Conservation (phyloP, 92 coral and sea anemone genomes). For the Siderastrea radians region DNA sequence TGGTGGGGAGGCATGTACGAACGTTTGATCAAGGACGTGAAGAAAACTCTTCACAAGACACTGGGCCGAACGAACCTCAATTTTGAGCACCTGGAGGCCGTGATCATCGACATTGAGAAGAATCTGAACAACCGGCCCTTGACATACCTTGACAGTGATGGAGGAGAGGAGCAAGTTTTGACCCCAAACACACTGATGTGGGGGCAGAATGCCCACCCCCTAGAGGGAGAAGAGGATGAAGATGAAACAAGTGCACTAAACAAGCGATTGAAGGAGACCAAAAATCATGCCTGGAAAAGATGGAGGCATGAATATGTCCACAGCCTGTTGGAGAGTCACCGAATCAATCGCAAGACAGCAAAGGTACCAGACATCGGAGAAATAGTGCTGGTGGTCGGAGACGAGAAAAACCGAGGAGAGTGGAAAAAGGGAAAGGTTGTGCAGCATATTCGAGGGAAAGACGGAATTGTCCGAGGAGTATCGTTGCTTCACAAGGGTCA, state of each 20-base stretch:
- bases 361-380: slow-evolving; percentile 55
- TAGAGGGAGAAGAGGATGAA: slow-evolving; percentile 38
- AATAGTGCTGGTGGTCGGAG: slow-evolving; percentile 30
- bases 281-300: slow-evolving; percentile 21
- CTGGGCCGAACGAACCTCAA: slow-evolving; percentile 49
- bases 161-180: no score
- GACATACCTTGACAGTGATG: slow-evolving; percentile 28
- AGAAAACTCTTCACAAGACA: slow-evolving; percentile 65
- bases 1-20: slow-evolving; percentile 74
- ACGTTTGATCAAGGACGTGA: slow-evolving; percentile 51
- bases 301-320: slow-evolving; percentile 44
- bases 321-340: slow-evolving; percentile 62
- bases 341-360: slow-evolving; percentile 31
- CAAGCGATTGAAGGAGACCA: slow-evolving; percentile 19
- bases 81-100: slow-evolving; percentile 42
- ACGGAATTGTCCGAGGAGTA: not conserved
- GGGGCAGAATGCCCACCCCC: slow-evolving; percentile 11
- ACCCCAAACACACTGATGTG: not conserved
- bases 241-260: slow-evolving; percentile 18
- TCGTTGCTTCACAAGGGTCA: not conserved
- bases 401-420: not conserved
- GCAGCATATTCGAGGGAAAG: not conserved
- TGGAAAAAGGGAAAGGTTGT: slow-evolving; percentile 7
- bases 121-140: slow-evolving; percentile 61
- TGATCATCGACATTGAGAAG: slow-evolving; percentile 34